Percentiles rank a stretch among this genome's conserved stretches.
phyloP scores from a whole-genome alignment of 2,888 invertebrate species.

The Tinea trinotella region DNA sequence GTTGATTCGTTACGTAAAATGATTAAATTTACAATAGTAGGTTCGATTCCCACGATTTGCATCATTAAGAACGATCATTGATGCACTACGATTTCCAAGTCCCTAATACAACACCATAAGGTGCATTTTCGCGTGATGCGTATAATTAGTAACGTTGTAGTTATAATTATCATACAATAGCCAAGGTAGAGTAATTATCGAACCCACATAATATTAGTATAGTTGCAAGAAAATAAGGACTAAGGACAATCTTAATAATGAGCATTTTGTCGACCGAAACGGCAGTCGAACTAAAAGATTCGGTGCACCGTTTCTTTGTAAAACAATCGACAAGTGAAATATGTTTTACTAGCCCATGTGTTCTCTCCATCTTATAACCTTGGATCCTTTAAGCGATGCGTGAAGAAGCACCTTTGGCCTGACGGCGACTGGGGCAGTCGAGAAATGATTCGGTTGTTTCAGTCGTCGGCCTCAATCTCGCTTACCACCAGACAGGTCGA shows the following conservation, averaged over 20 bases:
- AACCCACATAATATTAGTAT: slow-evolving; percentile 8
- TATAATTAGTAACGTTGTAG: neutral
- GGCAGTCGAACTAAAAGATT: too few relatives aligned
- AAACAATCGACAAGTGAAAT: too few relatives aligned
- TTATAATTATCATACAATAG: slow-evolving; percentile 5
- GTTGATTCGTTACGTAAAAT: neutral
- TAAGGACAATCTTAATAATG: neutral
- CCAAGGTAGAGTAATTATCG: slow-evolving; percentile 16
- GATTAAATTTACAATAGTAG: neutral
- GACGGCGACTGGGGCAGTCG: too few relatives aligned
- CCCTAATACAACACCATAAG: neutral
- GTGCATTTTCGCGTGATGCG: neutral
- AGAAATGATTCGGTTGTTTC: too few relatives aligned
- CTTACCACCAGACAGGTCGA: too few relatives aligned
- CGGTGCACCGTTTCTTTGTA: too few relatives aligned
- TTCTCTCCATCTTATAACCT: too few relatives aligned
- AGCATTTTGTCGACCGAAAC: too few relatives aligned
- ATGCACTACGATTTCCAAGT: neutral
- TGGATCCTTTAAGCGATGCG: too few relatives aligned
- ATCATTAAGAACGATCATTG: neutral
- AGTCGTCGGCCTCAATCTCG: too few relatives aligned
- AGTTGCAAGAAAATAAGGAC: neutral
- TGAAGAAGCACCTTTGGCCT: too few relatives aligned
- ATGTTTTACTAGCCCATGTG: too few relatives aligned
- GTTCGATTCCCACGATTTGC: neutral